Evolutionary conservation across 2,113 vertebrate species (phyloP).

Genomic region (Cheirogaleus medius): DNA sequence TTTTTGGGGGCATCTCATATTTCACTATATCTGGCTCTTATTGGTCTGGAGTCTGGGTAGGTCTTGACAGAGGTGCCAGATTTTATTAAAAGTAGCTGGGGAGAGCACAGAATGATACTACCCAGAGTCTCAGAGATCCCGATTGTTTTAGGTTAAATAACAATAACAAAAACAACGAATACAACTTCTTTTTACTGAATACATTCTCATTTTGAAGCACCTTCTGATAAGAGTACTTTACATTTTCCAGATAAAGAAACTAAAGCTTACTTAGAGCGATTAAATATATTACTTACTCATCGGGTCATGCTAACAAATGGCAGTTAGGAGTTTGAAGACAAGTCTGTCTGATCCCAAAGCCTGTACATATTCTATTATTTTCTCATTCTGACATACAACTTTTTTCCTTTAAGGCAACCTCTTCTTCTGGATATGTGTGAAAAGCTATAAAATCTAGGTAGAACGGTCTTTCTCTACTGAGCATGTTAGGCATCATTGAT

Average conservation of each 20-base stretch:
- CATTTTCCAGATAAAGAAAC: background rate
- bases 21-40: background rate
- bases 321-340: background rate
- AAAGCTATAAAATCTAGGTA: background rate
- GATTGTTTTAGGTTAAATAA: background rate
- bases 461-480: background rate
- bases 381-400: background rate
- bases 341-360: background rate
- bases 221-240: background rate
- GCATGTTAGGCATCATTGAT: background rate
- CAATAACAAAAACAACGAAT: background rate
- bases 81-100: background rate
- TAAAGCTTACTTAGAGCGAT: background rate
- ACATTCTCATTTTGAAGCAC: background rate
- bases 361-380: background rate
- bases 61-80: background rate
- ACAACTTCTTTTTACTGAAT: background rate
- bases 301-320: background rate
- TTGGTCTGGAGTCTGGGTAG: background rate
- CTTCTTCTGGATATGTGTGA: background rate
- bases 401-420: background rate
- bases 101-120: background rate
- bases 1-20: background rate
- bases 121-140: background rate
- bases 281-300: background rate